phyloP scores from a whole-genome alignment of 2,797 vertebrate genomes.

The Hafferia zeledoni region DNA sequence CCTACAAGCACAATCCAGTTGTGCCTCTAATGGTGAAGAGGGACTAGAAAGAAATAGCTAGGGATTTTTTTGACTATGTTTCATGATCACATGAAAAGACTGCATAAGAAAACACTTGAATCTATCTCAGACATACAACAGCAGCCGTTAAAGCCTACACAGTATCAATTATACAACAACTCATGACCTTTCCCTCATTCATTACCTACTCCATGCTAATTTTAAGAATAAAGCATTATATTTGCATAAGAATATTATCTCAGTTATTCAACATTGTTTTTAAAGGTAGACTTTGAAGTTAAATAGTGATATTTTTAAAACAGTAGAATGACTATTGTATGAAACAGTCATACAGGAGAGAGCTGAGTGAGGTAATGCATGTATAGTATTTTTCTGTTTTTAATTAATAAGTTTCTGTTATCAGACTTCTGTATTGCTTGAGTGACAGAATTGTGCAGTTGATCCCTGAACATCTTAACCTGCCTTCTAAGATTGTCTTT shows the following conservation, averaged over 20 bases:
- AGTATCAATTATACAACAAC: not conserved
- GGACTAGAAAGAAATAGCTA: not conserved
- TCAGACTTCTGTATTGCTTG: not conserved
- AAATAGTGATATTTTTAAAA: slow-evolving; percentile 4
- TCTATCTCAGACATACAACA: not conserved
- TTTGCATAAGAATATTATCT: not conserved
- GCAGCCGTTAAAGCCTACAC: not conserved
- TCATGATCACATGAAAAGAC: not conserved
- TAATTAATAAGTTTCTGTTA: not conserved
- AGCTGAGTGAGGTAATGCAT: not conserved
- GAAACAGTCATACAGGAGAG: not conserved
- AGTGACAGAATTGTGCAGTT: not conserved
- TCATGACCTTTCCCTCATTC: not conserved
- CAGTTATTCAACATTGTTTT: not conserved
- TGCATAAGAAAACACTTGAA: not conserved
- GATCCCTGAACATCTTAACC: not conserved
- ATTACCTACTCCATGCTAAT: not conserved
- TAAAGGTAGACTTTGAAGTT: not conserved
- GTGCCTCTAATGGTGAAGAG: not conserved
- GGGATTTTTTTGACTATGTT: not conserved
- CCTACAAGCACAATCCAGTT: not conserved
- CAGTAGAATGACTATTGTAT: not conserved
- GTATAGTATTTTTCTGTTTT: not conserved
- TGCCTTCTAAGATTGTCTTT: not conserved
- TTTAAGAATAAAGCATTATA: not conserved